These are phyloP conservation scores for Mola mola DNA, from an alignment of 2,113 vertebrate species.

Conservation along the genomic window DNA sequence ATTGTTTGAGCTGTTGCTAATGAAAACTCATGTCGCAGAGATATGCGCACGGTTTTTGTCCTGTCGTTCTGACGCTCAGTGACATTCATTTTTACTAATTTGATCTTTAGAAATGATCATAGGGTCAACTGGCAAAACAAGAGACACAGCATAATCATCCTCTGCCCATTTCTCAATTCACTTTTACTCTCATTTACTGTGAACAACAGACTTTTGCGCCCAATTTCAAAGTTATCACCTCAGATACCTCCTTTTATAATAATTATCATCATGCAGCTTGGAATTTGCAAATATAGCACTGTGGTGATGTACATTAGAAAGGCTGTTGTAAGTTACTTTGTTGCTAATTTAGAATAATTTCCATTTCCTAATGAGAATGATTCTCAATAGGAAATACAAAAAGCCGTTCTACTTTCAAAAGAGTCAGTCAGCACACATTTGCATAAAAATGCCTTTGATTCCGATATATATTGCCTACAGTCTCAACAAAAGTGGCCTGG, in stretches of 20 bases:
- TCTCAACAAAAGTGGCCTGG: constrained; percentile 70
- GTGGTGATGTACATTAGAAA: constrained; percentile 22
- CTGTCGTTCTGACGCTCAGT: too few species aligned
- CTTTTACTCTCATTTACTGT: too few species aligned
- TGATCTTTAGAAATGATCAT: too few species aligned
- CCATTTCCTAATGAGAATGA: constrained; percentile 70
- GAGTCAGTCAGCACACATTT: constrained; percentile 76
- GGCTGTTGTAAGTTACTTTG: constrained; percentile 43
- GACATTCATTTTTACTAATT: too few species aligned
- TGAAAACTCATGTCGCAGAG: too few species aligned
- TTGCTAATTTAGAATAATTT: constrained; percentile 62
- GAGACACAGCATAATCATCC: too few species aligned
- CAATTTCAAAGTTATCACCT: too few species aligned
- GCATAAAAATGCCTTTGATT: constrained; percentile 77
- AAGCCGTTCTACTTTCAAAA: constrained; percentile 68
- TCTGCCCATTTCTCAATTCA: too few species aligned
- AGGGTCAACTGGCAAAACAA: too few species aligned
- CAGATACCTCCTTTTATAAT: constrained; percentile 14
- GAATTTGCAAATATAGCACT: constrained; percentile 38
- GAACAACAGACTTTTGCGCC: too few species aligned
- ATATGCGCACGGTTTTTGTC: too few species aligned
- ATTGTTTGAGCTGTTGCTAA: too few species aligned
- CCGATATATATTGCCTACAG: constrained; percentile 70
- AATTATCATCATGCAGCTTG: constrained; percentile 15
- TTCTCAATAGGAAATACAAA: constrained; percentile 70